These are phyloP conservation scores for Hedychridium roseum DNA, from an alignment of 2,888 invertebrate species.

Conservation along the genomic window DNA sequence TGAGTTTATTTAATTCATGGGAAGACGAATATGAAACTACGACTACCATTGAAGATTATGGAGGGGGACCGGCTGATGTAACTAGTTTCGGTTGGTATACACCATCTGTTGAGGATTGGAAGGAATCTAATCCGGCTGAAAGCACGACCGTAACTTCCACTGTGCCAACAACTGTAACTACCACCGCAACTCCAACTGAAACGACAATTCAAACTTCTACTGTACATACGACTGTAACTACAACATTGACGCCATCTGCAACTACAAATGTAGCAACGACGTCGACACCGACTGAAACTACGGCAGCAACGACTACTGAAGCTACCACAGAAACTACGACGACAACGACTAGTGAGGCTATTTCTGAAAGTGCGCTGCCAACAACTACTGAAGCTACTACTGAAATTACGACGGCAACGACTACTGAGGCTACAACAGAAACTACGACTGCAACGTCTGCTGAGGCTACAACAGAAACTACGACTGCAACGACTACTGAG, in stretches of 20 bases:
- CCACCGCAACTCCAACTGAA: constrained; percentile 16
- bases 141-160: not conserved
- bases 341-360: not conserved
- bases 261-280: not conserved
- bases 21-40: too few species aligned
- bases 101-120: too few species aligned
- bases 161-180: constrained; percentile 27
- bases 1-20: too few species aligned
- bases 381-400: constrained; percentile 23
- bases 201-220: constrained; percentile 1
- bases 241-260: constrained; percentile 1
- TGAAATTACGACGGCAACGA: constrained; percentile 24
- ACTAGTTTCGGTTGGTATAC: too few species aligned
- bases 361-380: not conserved
- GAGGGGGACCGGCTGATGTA: too few species aligned
- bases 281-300: not conserved
- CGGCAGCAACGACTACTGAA: not conserved
- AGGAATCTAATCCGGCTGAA: too few species aligned
- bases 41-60: too few species aligned
- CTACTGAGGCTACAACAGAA: constrained; percentile 28
- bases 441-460: constrained; percentile 27
- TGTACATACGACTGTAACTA: not conserved
- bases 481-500: not conserved
- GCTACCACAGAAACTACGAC: not conserved
- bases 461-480: not conserved